Percentiles rank a stretch among this genome's conserved stretches.
phyloP scores from a whole-genome alignment of 2,113 vertebrate genomes.

The Anarrhichthys ocellatus region DNA sequence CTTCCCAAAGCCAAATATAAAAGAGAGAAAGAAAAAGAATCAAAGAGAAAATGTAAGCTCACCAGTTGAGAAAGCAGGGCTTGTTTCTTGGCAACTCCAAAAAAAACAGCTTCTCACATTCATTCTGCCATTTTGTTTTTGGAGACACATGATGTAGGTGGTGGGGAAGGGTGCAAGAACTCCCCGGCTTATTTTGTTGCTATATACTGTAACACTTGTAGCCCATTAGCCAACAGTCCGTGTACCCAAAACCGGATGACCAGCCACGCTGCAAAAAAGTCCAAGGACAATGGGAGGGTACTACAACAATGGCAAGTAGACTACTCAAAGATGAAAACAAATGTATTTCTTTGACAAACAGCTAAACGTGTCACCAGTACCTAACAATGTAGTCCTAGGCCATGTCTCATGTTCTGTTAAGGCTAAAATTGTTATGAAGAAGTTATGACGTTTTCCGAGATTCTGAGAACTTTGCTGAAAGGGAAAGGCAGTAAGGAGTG shows the following conservation, averaged over 20 bases:
- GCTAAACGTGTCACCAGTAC: neutral
- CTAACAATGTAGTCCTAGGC: neutral
- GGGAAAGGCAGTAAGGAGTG: neutral
- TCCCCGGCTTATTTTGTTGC: neutral
- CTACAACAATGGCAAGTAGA: neutral
- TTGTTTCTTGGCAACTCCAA: constrained; percentile 6
- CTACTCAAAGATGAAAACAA: neutral
- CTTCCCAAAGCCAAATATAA: constrained; percentile 11
- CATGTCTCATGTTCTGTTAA: neutral
- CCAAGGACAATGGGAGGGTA: neutral
- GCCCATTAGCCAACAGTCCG: neutral
- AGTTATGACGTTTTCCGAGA: neutral
- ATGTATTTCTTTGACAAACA: neutral
- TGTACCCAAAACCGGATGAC: neutral
- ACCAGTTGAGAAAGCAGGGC: neutral
- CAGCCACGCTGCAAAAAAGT: neutral
- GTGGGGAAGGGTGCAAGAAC: neutral
- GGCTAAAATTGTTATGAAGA: neutral
- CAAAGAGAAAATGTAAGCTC: constrained; percentile 1
- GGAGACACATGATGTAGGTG: neutral
- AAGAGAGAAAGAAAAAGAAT: neutral
- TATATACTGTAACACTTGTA: neutral
- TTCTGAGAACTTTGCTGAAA: neutral
- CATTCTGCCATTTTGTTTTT: constrained; percentile 6
- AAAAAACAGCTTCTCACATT: neutral